Conservation (phyloP, 2,888 invertebrate genomes). For the Megastigmus dorsalis region DNA sequence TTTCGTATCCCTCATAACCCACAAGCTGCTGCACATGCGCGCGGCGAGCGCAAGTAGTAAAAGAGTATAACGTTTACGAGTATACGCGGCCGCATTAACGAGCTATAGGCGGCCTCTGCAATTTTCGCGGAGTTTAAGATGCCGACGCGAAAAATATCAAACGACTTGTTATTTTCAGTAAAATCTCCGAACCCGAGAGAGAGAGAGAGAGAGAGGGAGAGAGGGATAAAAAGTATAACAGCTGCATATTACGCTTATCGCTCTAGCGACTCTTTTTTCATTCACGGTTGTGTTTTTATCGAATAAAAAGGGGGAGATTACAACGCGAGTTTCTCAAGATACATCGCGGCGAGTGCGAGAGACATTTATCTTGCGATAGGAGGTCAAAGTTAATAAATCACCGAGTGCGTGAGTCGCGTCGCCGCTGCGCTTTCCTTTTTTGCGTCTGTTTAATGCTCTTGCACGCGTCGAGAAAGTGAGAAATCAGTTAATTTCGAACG, state of each 20-base stretch:
- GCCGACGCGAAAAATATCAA: too few relatives aligned
- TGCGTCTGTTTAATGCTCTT: too few relatives aligned
- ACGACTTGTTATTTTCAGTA: too few relatives aligned
- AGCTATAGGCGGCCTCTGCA: constrained; percentile 38
- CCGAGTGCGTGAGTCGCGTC: not conserved
- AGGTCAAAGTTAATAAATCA: constrained; percentile 44
- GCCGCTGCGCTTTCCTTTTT: not conserved
- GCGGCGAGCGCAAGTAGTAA: constrained; percentile 43
- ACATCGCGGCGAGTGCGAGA: not conserved
- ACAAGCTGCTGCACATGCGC: not conserved
- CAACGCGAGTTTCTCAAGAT: constrained; percentile 27
- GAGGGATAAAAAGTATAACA: constrained; percentile 27
- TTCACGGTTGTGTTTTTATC: not conserved
- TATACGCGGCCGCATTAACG: constrained; percentile 52
- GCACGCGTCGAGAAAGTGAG: too few relatives aligned
- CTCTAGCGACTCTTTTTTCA: not conserved
- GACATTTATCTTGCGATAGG: constrained; percentile 18
- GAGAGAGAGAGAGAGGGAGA: not conserved
- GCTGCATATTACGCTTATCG: constrained; percentile 41
- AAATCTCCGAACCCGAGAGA: too few relatives aligned
- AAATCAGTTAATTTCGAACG: not conserved
- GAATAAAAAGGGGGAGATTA: not conserved
- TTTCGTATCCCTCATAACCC: constrained; percentile 16
- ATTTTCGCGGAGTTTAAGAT: constrained; percentile 46
- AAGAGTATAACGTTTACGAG: constrained; percentile 52